These are phyloP conservation scores for Drosophila parabipectinata DNA, from an alignment of 1,140 invertebrate genomes.

Conservation along the genomic window DNA sequence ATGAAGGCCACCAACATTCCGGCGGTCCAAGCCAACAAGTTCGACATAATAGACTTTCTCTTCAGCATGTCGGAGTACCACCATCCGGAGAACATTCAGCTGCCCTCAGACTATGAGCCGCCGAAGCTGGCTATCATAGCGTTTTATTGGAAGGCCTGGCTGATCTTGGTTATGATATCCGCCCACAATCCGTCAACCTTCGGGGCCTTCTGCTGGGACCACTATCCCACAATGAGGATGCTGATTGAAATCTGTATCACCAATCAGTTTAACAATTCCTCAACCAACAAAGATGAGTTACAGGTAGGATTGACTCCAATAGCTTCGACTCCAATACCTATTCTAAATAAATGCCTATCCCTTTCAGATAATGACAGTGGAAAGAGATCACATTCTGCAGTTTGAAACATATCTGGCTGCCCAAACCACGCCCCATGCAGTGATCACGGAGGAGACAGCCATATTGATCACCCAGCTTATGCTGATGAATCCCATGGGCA, in stretches of 20 bases:
- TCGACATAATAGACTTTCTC: conserved; percentile 94
- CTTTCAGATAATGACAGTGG: conserved; percentile 88
- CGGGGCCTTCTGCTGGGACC: conserved; percentile 93
- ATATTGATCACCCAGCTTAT: conserved; percentile 93
- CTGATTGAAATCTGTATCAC: conserved; percentile 99
- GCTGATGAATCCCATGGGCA: conserved; percentile 93
- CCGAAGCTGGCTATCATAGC: conserved; percentile 95
- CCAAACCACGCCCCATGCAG: conserved; percentile 90
- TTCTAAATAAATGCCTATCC: background rate
- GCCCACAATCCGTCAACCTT: conserved; percentile 96
- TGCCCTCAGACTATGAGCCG: conserved; percentile 93
- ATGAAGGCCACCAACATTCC: conserved; percentile 88
- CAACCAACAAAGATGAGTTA: conserved; percentile 73
- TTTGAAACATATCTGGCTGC: conserved; percentile 97
- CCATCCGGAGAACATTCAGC: conserved; percentile 95
- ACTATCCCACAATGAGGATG: conserved; percentile 95
- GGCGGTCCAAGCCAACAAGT: conserved; percentile 90
- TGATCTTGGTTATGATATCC: conserved; percentile 93
- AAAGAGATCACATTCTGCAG: conserved; percentile 94
- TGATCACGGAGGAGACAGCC: conserved; percentile 96
- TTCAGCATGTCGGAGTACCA: conserved; percentile 96
- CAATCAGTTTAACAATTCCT: conserved; percentile 85
- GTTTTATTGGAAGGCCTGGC: conserved; percentile 98
- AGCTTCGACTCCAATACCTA: background rate
- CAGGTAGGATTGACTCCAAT: conserved; percentile 48